Evolutionary conservation across 2,113 vertebrate species (phyloP), one percentile per base, ranked within the genome.

Genomic region (Nasalis larvatus): DNA sequence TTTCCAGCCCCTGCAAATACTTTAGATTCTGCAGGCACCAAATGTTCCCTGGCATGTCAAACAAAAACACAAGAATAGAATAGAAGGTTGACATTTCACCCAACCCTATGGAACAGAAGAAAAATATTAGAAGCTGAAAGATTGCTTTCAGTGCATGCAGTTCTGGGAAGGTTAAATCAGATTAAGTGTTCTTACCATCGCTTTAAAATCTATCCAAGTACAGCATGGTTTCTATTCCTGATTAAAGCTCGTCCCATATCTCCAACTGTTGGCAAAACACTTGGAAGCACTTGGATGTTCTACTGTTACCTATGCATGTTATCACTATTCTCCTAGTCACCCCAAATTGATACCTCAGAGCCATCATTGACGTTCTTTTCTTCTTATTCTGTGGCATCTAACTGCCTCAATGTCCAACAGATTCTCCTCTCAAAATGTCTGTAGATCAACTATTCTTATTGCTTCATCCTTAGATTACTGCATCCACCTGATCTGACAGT

Each of bases 11-110:
- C 32, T 88, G 78, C 68, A 96, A 97, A 93, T 86, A 74, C 35
- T 91, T 93, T 91, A 63, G 20, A 74, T 93, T 91, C 58, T 91
- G 73, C 45, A 56, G 91, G 92, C 87, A 95, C 91, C 68, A 95
- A 94, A 90, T 91, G 40, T 96, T 95, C 92, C n/a, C 86, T 32
- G 30, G 47, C 18, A 35, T 32, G 78, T 87, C 87, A 96, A 96
- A 96, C 77, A 92, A 84, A 96, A 93, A 49, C 68, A 93, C 35
- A 77, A 91, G 60, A 77, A 87, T 84, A 95, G 69, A 94, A 89
- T 63, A 94, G 71, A 76, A 94, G n/a, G 16, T 69, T 95, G 83
- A 88, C 68, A 85, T 96, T 94, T 95, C 42, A 87, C 60, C 27
- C 25, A 92, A 37, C 23, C 37, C 56, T 23, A 11, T 49, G 63